Evolutionary conservation across 2,113 vertebrate species (phyloP).

Genomic region (Brienomyrus longianalis): DNA sequence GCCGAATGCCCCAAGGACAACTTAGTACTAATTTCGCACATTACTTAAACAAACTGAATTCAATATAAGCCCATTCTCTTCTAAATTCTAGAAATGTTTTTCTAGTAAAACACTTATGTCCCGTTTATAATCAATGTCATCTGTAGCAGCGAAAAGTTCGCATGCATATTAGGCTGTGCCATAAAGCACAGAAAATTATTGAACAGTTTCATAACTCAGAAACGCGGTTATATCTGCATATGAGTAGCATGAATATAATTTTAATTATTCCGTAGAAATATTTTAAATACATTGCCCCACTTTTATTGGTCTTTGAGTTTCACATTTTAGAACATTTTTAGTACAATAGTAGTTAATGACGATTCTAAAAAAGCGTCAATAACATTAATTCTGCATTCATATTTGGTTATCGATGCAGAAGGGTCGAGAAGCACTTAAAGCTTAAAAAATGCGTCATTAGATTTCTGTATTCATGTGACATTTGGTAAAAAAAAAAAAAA

Average conservation of each 20-base stretch:
- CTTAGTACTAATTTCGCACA: constrained; percentile 53
- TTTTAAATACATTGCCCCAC: neutral
- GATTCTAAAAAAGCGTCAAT: neutral
- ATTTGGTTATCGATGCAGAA: neutral
- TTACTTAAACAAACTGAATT: constrained; percentile 43
- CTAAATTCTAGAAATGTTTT: neutral
- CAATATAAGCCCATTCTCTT: constrained; percentile 24
- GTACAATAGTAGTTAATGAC: neutral
- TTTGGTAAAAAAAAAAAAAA: neutral
- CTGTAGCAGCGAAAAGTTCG: neutral
- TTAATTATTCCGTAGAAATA: neutral
- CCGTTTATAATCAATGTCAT: neutral
- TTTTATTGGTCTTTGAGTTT: neutral
- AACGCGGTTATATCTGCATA: neutral
- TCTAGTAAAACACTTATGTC: neutral
- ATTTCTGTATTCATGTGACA: neutral
- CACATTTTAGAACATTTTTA: too few species aligned
- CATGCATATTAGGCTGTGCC: neutral
- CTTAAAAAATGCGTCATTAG: neutral
- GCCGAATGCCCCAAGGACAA: constrained; percentile 52
- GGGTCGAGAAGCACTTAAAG: neutral
- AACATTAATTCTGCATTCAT: neutral
- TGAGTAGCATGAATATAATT: neutral
- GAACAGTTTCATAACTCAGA: neutral
- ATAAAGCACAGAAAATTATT: neutral